Evolutionary conservation across 2,797 vertebrate species (phyloP).

Genomic region (Todus mexicanus): DNA sequence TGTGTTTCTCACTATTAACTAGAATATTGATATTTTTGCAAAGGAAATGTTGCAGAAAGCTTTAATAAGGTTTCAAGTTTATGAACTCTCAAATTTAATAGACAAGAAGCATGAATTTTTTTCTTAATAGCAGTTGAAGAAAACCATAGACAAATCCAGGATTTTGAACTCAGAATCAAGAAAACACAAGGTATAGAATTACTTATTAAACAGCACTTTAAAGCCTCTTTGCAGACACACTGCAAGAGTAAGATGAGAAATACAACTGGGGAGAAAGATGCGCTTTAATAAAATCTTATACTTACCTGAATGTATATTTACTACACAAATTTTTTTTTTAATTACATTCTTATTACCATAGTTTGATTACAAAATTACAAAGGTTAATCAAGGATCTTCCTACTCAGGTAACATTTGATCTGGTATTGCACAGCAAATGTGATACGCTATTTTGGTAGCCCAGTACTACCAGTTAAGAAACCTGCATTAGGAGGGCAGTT

Average conservation of each 20-base stretch:
- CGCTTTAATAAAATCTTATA: neutral
- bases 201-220: neutral
- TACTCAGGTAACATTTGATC: neutral
- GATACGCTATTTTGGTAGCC: neutral
- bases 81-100: neutral
- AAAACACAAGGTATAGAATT: neutral
- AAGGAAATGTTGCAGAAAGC: neutral
- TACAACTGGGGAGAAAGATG: neutral
- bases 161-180: neutral
- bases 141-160: neutral
- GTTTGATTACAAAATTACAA: neutral
- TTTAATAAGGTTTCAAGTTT: neutral
- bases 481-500: neutral
- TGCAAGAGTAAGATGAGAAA: neutral
- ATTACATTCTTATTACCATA: neutral
- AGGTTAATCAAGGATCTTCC: neutral
- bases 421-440: neutral
- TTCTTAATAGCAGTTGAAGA: neutral
- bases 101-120: neutral
- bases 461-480: neutral
- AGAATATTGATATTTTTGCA: neutral
- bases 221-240: neutral
- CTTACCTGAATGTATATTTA: neutral
- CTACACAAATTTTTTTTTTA: neutral
- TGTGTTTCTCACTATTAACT: neutral